A percentile compares a stretch with the other conserved stretches of the same genome.
phyloP scores from a whole-genome alignment of 2,113 vertebrate genomes.

The Myodes glareolus region DNA sequence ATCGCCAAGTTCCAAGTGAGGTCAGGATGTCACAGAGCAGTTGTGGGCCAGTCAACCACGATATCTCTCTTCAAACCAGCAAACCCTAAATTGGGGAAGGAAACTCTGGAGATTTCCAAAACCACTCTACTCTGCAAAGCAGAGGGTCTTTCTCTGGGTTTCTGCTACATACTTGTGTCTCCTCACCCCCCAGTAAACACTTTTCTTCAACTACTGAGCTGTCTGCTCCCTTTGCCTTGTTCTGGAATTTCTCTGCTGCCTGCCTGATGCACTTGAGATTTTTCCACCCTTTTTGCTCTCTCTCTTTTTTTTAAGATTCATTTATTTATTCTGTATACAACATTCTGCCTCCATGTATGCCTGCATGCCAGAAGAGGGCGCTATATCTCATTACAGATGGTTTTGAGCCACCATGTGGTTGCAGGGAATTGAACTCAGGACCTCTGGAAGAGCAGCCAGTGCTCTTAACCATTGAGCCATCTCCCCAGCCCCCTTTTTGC shows the following conservation, averaged over 20 bases:
- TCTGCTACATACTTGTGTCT: background rate
- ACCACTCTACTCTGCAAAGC: background rate
- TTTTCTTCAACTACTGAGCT: background rate
- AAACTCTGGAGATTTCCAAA: background rate
- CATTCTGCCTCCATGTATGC: no score
- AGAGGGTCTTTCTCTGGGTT: background rate
- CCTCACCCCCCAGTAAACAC: background rate
- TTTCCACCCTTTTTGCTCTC: background rate
- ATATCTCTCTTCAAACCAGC: background rate
- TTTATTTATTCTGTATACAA: no score
- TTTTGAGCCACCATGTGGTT: no score
- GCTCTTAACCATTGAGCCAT: no score
- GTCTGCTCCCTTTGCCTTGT: background rate
- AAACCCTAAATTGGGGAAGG: background rate
- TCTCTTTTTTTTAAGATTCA: no score
- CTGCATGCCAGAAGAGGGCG: no score
- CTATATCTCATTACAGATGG: no score
- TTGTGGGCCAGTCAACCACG: background rate
- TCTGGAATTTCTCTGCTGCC: background rate
- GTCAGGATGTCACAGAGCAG: background rate
- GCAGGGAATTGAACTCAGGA: no score
- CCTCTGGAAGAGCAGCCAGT: no score
- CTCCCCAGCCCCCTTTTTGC: no score
- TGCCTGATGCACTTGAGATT: background rate
- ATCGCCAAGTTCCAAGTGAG: background rate